Evolutionary conservation across 1,140 invertebrate species (phyloP).

Genomic region (Elysia chlorotica): DNA sequence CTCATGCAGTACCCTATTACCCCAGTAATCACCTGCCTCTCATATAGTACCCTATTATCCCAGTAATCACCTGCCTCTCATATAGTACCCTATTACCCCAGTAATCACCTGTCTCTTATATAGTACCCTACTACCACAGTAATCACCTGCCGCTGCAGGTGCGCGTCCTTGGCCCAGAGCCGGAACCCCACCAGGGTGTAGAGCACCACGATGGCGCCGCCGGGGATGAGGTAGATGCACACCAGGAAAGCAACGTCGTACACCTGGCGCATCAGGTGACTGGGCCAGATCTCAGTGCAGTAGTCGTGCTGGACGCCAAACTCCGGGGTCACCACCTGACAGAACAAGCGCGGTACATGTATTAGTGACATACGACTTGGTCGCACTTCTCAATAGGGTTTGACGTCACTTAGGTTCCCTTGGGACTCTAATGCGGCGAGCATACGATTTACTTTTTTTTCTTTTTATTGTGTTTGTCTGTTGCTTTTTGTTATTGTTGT

Average conservation of each 20-base stretch:
- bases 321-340: conserved; percentile 14
- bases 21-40: no score
- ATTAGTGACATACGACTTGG: neutral
- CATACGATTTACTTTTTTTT: no score
- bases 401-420: no score
- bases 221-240: conserved; percentile 75
- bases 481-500: no score
- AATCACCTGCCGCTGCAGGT: conserved; percentile 31
- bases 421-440: no score
- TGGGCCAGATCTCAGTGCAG: conserved; percentile 47
- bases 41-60: no score
- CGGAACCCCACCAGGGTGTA: conserved; percentile 76
- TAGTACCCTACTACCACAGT: neutral
- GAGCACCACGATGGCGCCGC: conserved; percentile 71
- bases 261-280: conserved; percentile 26
- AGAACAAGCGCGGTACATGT: neutral
- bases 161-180: conserved; percentile 68
- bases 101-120: no score
- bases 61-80: neutral
- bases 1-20: no score
- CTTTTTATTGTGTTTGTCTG: no score
- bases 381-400: conserved; percentile 11
- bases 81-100: neutral
- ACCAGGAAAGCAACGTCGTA: conserved; percentile 75
- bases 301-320: conserved; percentile 23